Evolutionary conservation across 2,113 vertebrate genomes (phyloP).

Genomic region (Sylvia atricapilla): DNA sequence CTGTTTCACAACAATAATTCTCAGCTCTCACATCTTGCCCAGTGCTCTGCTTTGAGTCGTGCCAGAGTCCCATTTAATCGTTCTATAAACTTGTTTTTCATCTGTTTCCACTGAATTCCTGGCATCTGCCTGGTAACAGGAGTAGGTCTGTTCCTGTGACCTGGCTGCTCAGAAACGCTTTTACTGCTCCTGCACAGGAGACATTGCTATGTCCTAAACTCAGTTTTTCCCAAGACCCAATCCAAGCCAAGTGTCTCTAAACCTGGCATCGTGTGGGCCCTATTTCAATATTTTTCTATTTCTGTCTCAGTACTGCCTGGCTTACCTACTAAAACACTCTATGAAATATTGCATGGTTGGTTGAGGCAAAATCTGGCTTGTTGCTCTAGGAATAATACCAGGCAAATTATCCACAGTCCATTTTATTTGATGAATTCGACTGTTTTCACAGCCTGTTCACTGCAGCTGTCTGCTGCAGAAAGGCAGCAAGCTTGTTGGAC

Average conservation of each 20-base stretch:
- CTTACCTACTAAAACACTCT: background rate
- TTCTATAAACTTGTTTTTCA: background rate
- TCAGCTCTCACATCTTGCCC: background rate
- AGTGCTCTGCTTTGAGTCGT: background rate
- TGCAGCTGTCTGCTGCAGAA: conserved; percentile 32
- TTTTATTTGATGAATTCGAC: conserved; percentile 30
- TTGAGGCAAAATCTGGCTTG: background rate
- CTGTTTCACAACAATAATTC: background rate
- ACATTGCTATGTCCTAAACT: background rate
- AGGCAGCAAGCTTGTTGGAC: conserved; percentile 6
- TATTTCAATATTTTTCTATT: background rate
- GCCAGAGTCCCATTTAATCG: background rate
- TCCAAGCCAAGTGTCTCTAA: background rate
- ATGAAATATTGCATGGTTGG: background rate
- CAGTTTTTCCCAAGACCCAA: background rate
- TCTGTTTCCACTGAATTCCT: background rate
- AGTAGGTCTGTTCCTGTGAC: background rate
- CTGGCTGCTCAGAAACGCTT: background rate
- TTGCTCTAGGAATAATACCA: conserved; percentile 31
- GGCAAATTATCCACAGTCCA: conserved; percentile 17
- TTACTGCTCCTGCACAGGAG: background rate
- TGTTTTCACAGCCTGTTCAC: conserved; percentile 39
- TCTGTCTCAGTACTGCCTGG: background rate
- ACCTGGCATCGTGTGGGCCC: background rate
- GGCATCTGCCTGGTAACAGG: background rate